These are phyloP conservation scores for Myotis lucifugus DNA, from an alignment of 2,113 vertebrate species.

Conservation along the genomic window DNA sequence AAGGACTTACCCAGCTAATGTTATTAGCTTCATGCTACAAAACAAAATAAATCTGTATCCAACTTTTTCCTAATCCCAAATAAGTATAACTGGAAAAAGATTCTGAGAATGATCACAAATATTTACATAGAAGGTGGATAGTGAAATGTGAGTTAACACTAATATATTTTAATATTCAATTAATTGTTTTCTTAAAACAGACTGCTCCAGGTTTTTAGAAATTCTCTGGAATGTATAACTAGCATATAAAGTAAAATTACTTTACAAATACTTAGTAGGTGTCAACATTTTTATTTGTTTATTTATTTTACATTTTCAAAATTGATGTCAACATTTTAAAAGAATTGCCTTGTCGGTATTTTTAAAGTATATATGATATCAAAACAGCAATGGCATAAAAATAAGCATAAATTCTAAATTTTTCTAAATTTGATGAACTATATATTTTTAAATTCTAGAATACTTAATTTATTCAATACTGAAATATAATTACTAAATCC, in stretches of 20 bases:
- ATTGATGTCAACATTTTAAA: constrained; percentile 22
- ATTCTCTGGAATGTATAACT: neutral
- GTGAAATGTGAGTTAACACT: neutral
- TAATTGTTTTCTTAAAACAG: constrained; percentile 41
- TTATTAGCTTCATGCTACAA: neutral
- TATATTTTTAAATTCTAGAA: constrained; percentile 36
- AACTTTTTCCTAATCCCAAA: neutral
- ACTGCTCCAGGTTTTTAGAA: neutral
- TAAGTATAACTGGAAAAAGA: neutral
- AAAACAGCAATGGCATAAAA: constrained; percentile 32
- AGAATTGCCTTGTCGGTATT: neutral
- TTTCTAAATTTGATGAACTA: constrained; percentile 19
- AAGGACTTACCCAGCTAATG: neutral
- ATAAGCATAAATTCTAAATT: neutral
- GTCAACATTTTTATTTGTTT: neutral
- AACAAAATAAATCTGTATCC: constrained; percentile 18
- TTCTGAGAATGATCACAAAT: neutral
- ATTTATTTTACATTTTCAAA: neutral
- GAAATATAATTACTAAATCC: neutral
- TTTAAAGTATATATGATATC: neutral
- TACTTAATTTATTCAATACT: constrained; percentile 28
- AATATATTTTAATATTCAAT: neutral
- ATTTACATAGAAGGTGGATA: neutral
- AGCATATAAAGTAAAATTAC: neutral
- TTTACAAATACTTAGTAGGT: neutral